A percentile compares a stretch with the other conserved stretches of the same genome.
Conservation (phyloP, 2,888 invertebrate species). For the Laspeyria flexula region DNA sequence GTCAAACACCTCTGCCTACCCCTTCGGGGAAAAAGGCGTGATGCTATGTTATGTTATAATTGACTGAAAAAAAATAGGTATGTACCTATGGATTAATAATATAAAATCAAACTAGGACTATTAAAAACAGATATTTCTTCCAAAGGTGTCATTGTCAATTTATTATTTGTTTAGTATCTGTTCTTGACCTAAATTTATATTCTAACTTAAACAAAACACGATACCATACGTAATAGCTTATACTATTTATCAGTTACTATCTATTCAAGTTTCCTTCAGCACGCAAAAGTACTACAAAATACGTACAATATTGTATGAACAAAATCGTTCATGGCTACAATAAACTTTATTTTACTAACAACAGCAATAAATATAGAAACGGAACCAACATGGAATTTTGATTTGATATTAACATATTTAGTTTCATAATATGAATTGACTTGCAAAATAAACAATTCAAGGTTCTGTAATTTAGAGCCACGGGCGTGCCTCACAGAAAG, state of each 20-base stretch:
- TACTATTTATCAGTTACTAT: conserved; percentile 34
- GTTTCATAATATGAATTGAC: conserved; percentile 30
- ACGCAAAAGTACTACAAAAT: conserved; percentile 22
- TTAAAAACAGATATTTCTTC: neutral
- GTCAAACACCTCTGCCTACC: too few relatives aligned
- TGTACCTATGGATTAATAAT: too few relatives aligned
- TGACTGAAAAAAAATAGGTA: too few relatives aligned
- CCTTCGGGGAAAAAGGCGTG: too few relatives aligned
- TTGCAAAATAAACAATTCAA: conserved; percentile 31
- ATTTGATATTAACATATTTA: conserved; percentile 36
- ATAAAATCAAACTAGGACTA: too few relatives aligned
- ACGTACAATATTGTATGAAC: neutral
- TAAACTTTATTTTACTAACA: conserved; percentile 23
- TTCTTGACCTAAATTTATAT: conserved; percentile 17
- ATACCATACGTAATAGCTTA: conserved; percentile 17
- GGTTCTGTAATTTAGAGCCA: conserved; percentile 10
- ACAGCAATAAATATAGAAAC: conserved; percentile 29
- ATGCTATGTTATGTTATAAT: too few relatives aligned
- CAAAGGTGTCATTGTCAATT: neutral
- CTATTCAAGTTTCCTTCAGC: conserved; percentile 23
- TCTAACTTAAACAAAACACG: conserved; percentile 22
- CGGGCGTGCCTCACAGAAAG: conserved; percentile 27
- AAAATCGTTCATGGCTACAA: conserved; percentile 18
- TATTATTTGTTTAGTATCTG: neutral
- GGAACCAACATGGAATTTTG: conserved; percentile 32